Evolutionary conservation across 1,140 invertebrate genomes (phyloP).

Genomic region (Papilio xuthus): DNA sequence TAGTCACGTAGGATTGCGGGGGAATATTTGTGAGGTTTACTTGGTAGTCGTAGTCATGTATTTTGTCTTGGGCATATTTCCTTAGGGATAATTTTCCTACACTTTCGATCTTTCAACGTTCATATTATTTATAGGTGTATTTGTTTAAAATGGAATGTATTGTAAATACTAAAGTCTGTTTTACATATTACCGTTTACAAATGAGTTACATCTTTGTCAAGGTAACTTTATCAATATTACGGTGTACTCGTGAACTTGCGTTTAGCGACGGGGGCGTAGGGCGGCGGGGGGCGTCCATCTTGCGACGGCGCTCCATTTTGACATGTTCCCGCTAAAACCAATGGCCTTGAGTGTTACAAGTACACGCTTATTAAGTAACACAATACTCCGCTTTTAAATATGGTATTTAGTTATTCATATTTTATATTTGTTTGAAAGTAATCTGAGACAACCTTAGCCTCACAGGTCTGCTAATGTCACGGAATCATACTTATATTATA

Average conservation of each 20-base stretch:
- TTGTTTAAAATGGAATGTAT: neutral
- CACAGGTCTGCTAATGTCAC: no score
- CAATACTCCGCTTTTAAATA: constrained; percentile 13
- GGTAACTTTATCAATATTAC: constrained; percentile 1
- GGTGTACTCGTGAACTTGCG: constrained; percentile 44
- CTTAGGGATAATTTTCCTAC: no score
- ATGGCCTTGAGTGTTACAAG: constrained; percentile 44
- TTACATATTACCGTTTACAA: neutral
- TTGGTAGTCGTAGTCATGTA: no score
- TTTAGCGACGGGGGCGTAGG: constrained; percentile 45
- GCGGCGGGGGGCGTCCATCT: constrained; percentile 16
- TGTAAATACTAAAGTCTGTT: neutral
- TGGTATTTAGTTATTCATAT: neutral
- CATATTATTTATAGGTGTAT: no score
- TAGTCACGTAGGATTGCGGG: no score
- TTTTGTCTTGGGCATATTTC: no score
- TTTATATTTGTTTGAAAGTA: neutral
- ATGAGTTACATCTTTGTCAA: constrained; percentile 1
- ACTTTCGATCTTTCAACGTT: no score
- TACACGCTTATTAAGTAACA: neutral
- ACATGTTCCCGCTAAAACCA: constrained; percentile 52
- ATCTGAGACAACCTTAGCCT: neutral
- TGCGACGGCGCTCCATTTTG: constrained; percentile 44
- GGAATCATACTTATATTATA: no score
- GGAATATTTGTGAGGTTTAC: no score